These are phyloP conservation scores for Phortica okadai DNA, from an alignment of 2,888 invertebrate genomes.

Conservation along the genomic window DNA sequence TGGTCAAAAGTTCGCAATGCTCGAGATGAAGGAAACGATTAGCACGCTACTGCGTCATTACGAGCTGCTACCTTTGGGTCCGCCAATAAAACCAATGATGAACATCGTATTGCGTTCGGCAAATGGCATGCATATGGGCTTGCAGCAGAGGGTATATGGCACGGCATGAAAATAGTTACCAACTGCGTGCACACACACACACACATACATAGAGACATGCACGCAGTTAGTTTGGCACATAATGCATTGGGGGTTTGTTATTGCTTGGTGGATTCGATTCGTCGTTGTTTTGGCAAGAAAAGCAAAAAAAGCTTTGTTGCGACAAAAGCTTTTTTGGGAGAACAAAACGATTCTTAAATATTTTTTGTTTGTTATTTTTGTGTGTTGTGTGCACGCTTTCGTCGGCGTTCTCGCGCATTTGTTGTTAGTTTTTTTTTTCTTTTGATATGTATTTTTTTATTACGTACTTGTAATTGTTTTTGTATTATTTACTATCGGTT, in stretches of 20 bases:
- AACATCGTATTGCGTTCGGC: conserved; percentile 67
- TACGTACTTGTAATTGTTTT: no score
- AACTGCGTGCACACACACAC: background rate
- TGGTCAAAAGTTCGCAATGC: conserved; percentile 73
- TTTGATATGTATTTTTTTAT: no score
- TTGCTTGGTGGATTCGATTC: no score
- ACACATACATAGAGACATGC: background rate
- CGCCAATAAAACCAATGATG: conserved; percentile 58
- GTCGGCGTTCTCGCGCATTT: no score
- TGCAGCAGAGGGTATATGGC: conserved; percentile 54
- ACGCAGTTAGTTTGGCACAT: background rate
- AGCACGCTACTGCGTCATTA: conserved; percentile 66
- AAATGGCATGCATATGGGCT: conserved; percentile 67
- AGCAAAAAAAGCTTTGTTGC: no score
- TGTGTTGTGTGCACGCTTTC: no score
- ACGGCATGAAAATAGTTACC: background rate
- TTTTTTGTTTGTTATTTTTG: no score
- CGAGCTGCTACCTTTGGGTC: conserved; percentile 68
- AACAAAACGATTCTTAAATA: no score
- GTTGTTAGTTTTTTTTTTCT: no score
- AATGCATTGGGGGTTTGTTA: background rate
- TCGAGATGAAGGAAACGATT: conserved; percentile 73
- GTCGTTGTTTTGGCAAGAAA: no score
- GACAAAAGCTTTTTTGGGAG: no score
- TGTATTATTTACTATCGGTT: background rate